Percentiles rank a stretch among this genome's conserved stretches.
These are phyloP conservation scores for Macrocentrus cingulum DNA, from an alignment of 1,140 invertebrate species.

Conservation along the genomic window DNA sequence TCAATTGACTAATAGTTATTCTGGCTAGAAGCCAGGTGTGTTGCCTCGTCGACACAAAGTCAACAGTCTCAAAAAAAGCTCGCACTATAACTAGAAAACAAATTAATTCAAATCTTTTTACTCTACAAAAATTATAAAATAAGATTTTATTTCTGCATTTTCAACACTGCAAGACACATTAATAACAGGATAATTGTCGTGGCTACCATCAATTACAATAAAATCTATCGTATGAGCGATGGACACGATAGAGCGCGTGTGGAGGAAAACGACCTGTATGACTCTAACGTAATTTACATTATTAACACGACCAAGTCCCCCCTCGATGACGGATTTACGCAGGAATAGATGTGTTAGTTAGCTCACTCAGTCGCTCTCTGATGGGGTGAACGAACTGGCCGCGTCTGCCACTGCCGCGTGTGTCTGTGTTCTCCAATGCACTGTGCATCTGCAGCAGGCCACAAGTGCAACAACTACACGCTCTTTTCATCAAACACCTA, in stretches of 20 bases:
- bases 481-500: conserved; percentile 1
- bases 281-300: conserved; percentile 11
- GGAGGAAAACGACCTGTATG: background rate
- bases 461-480: conserved; percentile 25
- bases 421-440: conserved; percentile 42
- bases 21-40: conserved; percentile 48
- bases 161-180: too few species aligned
- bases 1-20: conserved; percentile 57
- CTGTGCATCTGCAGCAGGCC: conserved; percentile 50
- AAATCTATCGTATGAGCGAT: too few species aligned
- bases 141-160: too few species aligned
- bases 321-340: conserved; percentile 20
- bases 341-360: conserved; percentile 16
- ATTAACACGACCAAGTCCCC: conserved; percentile 12
- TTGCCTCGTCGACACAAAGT: conserved; percentile 5
- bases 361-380: conserved; percentile 13
- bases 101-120: background rate
- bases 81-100: background rate
- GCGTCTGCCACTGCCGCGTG: conserved; percentile 25
- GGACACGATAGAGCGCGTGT: too few species aligned
- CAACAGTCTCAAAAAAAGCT: background rate
- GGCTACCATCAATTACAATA: too few species aligned
- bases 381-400: conserved; percentile 48
- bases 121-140: too few species aligned
- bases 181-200: too few species aligned